A percentile compares a stretch with the other conserved stretches of the same genome.
These are phyloP conservation scores for Microchrysa polita DNA, from an alignment of 2,888 invertebrate genomes.

Conservation along the genomic window DNA sequence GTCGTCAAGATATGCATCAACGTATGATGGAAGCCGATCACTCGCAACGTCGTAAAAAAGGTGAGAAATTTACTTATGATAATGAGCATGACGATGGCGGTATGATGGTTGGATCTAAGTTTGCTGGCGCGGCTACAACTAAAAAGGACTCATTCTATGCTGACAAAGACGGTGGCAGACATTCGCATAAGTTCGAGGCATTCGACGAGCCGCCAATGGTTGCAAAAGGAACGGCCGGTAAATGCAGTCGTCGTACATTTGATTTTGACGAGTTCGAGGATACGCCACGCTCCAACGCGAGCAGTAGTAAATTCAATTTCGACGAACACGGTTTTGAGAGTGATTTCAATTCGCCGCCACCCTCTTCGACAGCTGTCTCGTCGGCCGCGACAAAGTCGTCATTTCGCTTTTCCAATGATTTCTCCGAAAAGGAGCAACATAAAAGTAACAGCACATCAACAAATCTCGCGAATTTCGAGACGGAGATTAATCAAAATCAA, in stretches of 20 bases:
- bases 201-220: conserved; percentile 50
- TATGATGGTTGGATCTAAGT: conserved; percentile 34
- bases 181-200: conserved; percentile 49
- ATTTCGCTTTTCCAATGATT: conserved; percentile 72
- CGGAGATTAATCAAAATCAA: conserved; percentile 46
- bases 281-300: conserved; percentile 60
- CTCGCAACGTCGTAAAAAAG: conserved; percentile 58
- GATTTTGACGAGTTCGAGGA: conserved; percentile 61
- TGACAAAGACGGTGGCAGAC: conserved; percentile 51
- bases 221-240: conserved; percentile 20
- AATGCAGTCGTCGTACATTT: conserved; percentile 52
- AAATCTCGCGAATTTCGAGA: conserved; percentile 49
- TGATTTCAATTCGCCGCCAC: conserved; percentile 62
- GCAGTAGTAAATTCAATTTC: conserved; percentile 62
- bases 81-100: conserved; percentile 49
- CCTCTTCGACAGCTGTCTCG: conserved; percentile 54
- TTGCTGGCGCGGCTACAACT: conserved; percentile 15
- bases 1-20: conserved; percentile 63
- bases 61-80: conserved; percentile 52
- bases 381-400: conserved; percentile 58
- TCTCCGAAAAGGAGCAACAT: conserved; percentile 65
- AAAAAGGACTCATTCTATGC: conserved; percentile 51
- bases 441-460: conserved; percentile 35
- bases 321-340: conserved; percentile 64
- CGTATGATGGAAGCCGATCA: conserved; percentile 58